Percentiles rank a stretch among this genome's conserved stretches.
Conservation (phyloP, 2,888 invertebrate species). For the Xestia rhomboidea region DNA sequence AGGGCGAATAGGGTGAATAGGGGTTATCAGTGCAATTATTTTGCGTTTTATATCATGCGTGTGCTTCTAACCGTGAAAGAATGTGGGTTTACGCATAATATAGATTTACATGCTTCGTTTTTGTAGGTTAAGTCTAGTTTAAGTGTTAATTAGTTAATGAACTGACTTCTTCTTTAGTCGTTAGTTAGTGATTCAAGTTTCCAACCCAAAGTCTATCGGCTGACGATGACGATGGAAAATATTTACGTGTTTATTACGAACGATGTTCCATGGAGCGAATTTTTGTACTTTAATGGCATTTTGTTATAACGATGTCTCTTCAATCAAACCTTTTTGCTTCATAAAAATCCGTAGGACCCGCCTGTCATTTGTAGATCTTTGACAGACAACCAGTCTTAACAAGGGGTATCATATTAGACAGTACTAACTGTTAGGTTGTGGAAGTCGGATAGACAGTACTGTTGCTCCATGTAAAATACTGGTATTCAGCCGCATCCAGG, state of each 20-base stretch:
- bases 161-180: neutral
- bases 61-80: slow-evolving; percentile 29
- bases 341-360: no score
- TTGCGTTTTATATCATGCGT: slow-evolving; percentile 27
- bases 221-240: neutral
- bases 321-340: neutral
- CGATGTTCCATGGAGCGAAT: neutral
- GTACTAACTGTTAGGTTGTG: no score
- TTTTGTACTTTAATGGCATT: neutral
- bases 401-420: no score
- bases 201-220: neutral
- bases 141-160: neutral
- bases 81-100: slow-evolving; percentile 24
- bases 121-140: no score
- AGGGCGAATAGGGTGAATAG: neutral
- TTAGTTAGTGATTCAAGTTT: neutral
- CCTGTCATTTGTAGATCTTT: no score
- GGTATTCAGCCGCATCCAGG: no score
- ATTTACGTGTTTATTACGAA: neutral
- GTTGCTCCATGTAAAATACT: no score
- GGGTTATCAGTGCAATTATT: slow-evolving; percentile 55
- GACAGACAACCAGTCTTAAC: no score
- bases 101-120: neutral
- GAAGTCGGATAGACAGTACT: no score
- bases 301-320: neutral